Base-by-base conservation (phyloP, 2,113 vertebrate species). In the Cinclus cinclus region DNA sequence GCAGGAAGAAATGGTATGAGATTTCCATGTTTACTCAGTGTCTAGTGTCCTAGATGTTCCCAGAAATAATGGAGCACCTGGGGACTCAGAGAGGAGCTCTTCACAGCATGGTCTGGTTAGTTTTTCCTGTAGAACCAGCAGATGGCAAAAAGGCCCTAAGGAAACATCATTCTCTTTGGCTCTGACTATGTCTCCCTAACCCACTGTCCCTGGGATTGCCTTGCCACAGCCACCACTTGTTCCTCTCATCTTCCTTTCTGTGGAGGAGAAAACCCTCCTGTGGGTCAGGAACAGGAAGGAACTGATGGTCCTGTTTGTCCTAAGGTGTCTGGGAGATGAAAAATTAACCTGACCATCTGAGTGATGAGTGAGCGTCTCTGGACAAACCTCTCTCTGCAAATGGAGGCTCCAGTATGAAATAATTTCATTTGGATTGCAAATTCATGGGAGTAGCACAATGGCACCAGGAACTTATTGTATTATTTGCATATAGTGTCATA, bases 321-420 rank as follows among this genome's bases (percentile, higher is more conserved):
- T 10, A 28, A 0, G 0, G 6, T 44, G 13, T 18, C 70, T 17
- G 30, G 47, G 25, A 83, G 5, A 42, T 3, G 2, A 88, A 25
- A 18, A 53, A n/a, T 31, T 41, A 67, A 75, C 25, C 22, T 49
- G 25, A 42, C 7, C 22, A 15, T 42, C 2, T 35, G 46, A 55
- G 58, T 20, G 53, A 46, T 23, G 23, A 79, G 4, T 50, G 17
- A 64, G 46, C 4, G 35, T n/a, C n/a, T 71, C 46, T 68, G 30
- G 65, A 47, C 47, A 63, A 63, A 16, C 33, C 2, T 44, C 6
- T 35, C n/a, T 71, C 31, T 63, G 28, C 24, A 56, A 41, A 70
- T 33, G 28, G 13, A 88, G 37, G 17, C 13, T 70, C 23, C 52
- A 62, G 13, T 24, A 53, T 22, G 8, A 90, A 21, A 58, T 71